These are phyloP conservation scores for Diadophis punctatus DNA, from an alignment of 2,113 vertebrate species.

Conservation along the genomic window DNA sequence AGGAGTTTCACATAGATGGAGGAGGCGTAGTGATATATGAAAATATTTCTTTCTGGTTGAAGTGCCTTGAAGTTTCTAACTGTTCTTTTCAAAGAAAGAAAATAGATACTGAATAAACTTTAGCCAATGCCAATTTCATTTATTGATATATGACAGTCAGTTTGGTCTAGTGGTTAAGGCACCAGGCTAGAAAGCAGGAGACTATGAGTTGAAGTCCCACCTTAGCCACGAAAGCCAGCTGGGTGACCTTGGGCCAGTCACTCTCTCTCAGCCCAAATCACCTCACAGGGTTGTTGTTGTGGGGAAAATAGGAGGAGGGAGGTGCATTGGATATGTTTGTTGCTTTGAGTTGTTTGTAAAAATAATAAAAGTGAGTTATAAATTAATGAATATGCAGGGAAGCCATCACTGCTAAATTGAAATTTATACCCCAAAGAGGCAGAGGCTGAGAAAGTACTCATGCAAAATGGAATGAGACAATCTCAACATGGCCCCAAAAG, in stretches of 20 bases:
- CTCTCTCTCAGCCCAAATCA: neutral
- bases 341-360: neutral
- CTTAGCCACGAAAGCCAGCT: neutral
- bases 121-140: constrained; percentile 49
- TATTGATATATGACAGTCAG: constrained; percentile 33
- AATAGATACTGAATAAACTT: constrained; percentile 38
- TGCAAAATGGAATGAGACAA: neutral
- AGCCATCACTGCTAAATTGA: constrained; percentile 34
- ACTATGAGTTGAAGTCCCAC: neutral
- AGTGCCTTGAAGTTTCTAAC: constrained; percentile 42
- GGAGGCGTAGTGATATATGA: constrained; percentile 38
- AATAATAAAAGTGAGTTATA: neutral
- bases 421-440: constrained; percentile 20
- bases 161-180: neutral
- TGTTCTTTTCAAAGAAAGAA: constrained; percentile 40
- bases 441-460: neutral
- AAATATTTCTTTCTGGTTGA: constrained; percentile 39
- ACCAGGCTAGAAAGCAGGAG: neutral
- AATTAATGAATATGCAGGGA: constrained; percentile 28
- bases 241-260: neutral
- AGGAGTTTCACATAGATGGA: constrained; percentile 46
- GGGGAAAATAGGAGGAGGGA: neutral
- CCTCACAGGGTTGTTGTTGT: neutral
- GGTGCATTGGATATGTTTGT: neutral
- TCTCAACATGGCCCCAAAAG: neutral